Evolutionary conservation across 2,113 vertebrate genomes (phyloP).

Genomic region (Odocoileus virginianus): DNA sequence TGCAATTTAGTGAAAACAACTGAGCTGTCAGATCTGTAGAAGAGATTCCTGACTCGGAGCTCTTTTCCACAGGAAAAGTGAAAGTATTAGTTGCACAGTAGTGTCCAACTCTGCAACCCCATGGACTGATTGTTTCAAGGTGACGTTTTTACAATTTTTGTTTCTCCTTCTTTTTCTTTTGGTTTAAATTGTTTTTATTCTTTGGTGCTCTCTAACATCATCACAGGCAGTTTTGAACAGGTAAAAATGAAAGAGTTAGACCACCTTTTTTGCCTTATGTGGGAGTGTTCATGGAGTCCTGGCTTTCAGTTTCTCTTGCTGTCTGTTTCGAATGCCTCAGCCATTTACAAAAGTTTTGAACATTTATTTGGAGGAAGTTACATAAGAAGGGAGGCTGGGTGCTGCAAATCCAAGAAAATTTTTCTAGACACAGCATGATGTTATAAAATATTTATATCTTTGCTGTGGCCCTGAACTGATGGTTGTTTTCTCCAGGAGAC

Average conservation of each 20-base stretch:
- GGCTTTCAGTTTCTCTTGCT: background rate
- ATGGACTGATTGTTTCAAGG: background rate
- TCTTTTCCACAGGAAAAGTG: background rate
- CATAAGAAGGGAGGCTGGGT: background rate
- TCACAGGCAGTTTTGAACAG: background rate
- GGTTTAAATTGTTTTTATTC: background rate
- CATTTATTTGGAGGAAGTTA: conserved; percentile 30
- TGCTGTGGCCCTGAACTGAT: conserved; percentile 24
- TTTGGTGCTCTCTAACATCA: background rate
- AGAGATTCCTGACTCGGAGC: background rate
- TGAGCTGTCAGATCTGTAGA: background rate
- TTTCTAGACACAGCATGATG: conserved; percentile 15
- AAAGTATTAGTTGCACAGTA: background rate
- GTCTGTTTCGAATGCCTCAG: background rate
- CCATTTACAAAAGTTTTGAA: conserved; percentile 25
- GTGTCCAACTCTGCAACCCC: background rate
- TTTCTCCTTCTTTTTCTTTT: conserved; percentile 10
- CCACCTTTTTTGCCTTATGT: background rate
- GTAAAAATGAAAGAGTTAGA: background rate
- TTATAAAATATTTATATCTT: conserved; percentile 54
- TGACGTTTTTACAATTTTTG: background rate
- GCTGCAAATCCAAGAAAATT: background rate
- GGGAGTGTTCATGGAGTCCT: background rate
- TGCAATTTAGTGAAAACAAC: background rate
- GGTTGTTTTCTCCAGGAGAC: conserved; percentile 18